Conservation (phyloP, 2,797 vertebrate genomes). For the Sciurus carolinensis region DNA sequence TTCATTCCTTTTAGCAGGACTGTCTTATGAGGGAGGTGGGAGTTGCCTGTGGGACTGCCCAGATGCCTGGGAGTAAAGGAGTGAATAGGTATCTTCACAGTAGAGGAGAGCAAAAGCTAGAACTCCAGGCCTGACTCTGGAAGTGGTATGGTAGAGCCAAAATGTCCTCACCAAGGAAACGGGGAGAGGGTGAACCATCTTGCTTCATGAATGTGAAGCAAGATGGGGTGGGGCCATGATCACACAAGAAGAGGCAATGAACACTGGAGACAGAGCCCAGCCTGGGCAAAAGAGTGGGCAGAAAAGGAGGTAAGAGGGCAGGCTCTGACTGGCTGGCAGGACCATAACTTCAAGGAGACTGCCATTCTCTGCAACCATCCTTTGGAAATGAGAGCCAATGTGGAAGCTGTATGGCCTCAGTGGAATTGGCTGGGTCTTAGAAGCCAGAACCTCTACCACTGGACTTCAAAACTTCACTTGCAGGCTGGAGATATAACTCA, state of each 20-base stretch:
- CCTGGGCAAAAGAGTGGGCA: not conserved
- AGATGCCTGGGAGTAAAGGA: not conserved
- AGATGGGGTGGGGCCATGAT: not conserved
- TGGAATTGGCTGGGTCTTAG: not conserved
- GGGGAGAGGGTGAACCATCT: not conserved
- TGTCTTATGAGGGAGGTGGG: not conserved
- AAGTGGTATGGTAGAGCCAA: not conserved
- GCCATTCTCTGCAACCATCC: not conserved
- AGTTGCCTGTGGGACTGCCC: not conserved
- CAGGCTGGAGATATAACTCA: not conserved
- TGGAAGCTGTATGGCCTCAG: not conserved
- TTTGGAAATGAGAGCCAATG: no score
- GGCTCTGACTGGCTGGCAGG: not conserved
- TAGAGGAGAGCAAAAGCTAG: not conserved
- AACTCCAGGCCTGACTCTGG: not conserved
- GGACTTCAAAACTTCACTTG: not conserved
- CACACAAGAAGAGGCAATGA: not conserved
- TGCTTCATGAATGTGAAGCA: conserved; percentile 46
- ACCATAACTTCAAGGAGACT: not conserved
- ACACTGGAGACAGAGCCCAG: not conserved
- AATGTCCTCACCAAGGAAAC: not conserved
- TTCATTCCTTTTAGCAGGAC: not conserved
- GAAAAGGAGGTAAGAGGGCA: conserved; percentile 67
- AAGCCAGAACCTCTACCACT: not conserved
- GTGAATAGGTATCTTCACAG: not conserved